Evolutionary conservation across 2,113 vertebrate species (phyloP), one percentile per base, ranked within the genome.

Genomic region (Dromiciops gliroides): DNA sequence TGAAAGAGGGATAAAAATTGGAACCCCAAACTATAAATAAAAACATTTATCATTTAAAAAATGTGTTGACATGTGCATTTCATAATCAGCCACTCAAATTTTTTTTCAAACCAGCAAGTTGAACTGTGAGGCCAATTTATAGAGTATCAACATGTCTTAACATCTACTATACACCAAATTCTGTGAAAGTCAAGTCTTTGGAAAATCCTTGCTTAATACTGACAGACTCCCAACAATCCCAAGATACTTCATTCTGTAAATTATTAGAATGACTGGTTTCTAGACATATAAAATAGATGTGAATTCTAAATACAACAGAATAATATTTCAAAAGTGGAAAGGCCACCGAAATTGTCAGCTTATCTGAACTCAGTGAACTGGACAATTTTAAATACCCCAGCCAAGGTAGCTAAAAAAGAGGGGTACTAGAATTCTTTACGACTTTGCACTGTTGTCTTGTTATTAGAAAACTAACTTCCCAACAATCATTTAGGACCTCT

Each of bases 241-340:
- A 47, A 95, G 26, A 89, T 51, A 90, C 60, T 92, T 75, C 8
- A 75, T 5, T 93, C 93, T 48, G 88, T 94, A 95, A 93, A 83
- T 83, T n/a, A 93, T 48, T 90, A 67, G 48, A 48, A 47, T 8
- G 83, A 37, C 9, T 48, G 51, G 10, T 26, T 92, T 47, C 93
- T 91, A 50, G 88, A 91, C 53, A 53, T 16, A 75, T 48, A 48
- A 90, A 23, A 12, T 92, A 50, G 48, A 26, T n/a, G n/a, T 44
- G 48, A 48, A 53, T 83, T 51, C 8, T 83, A 83, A 89, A 49
- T 26, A 67, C 19, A 24, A 51, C 22, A 44, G 28, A 92, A 90
- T 51, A 75, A 48, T 48, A 28, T 83, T 92, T 48, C 90, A 52
- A 90, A 92, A 67, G 67, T 83, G 19, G n/a, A 83, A 83, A n/a